Evolutionary conservation across 2,888 invertebrate genomes (phyloP), one percentile per base, ranked within the genome.

Genomic region (Leuctra nigra): DNA sequence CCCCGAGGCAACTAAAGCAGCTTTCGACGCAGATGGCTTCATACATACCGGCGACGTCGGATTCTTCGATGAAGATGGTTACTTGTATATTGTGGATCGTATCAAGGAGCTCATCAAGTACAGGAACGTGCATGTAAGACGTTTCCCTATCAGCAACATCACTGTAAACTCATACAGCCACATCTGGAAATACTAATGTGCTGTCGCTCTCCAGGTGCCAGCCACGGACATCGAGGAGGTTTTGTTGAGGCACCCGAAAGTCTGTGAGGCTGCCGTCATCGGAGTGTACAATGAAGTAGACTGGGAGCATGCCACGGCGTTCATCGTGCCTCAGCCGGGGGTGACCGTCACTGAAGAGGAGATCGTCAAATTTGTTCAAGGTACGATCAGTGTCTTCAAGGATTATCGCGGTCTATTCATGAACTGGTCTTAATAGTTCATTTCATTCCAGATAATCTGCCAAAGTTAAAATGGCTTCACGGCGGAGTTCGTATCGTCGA

Each of bases 81-180:
- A 66, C 59, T 71, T 70, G 62, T 72, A 64, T 59, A 66, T 75
- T 48, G 70, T 72, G 2, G 76, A 74, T 60, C 64, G 77, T 38
- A 63, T 75, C 39, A 77, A 77, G 61, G 75, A 76, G 59, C 66
- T 77, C 54, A 76, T 77, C 63, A 77, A 77, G 64, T 72, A 72
- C 59, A 74, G 75, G 61, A n/a, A n/a, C n/a, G n/a, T n/a, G n/a
- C n/a, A n/a, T n/a, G n/a, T n/a, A n/a, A n/a, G n/a, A n/a, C n/a
- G 75, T 73, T 66, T 69, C 24, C 75, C 75, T 67, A 74, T 39
- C 16, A 39, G 39, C 20, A 14, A n/a, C n/a, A n/a, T n/a, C n/a
- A n/a, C n/a, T n/a, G n/a, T n/a, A n/a, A n/a, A n/a, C n/a, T n/a
- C n/a, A n/a, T n/a, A n/a, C n/a, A n/a, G n/a, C n/a, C n/a, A n/a